These are phyloP conservation scores for Anoplophora glabripennis DNA, from an alignment of 1,140 invertebrate species.

Conservation along the genomic window DNA sequence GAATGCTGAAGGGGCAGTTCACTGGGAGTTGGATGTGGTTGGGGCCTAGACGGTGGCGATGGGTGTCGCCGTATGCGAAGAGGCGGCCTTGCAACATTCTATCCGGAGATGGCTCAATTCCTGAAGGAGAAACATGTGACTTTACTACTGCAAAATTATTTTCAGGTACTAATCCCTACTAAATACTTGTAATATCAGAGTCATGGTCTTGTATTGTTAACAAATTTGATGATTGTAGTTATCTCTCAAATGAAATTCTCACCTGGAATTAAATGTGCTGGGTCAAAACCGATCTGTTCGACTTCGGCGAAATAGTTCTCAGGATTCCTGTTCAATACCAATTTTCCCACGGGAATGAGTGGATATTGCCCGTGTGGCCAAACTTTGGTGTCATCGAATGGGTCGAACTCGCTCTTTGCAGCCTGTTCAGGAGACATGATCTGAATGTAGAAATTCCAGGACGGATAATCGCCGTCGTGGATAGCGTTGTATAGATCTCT, in stretches of 20 bases:
- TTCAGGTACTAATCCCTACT: no score
- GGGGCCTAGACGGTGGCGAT: constrained; percentile 81
- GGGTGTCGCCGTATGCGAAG: constrained; percentile 85
- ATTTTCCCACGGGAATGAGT: constrained; percentile 78
- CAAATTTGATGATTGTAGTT: no score
- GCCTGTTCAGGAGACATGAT: constrained; percentile 67
- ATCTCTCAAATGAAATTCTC: no score
- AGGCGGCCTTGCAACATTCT: constrained; percentile 86
- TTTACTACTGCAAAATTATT: no score
- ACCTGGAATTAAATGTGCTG: constrained; percentile 83
- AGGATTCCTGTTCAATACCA: constrained; percentile 79
- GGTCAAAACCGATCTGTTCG: constrained; percentile 86
- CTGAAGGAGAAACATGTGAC: no score
- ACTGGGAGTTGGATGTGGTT: constrained; percentile 87
- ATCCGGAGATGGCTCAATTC: constrained; percentile 80
- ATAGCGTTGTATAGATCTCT: constrained; percentile 85
- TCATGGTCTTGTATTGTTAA: no score
- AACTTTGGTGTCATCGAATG: constrained; percentile 84
- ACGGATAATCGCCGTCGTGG: constrained; percentile 68
- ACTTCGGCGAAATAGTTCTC: constrained; percentile 84
- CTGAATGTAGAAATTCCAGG: constrained; percentile 70
- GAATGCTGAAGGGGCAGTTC: constrained; percentile 75
- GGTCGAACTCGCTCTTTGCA: constrained; percentile 66
- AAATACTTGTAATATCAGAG: no score
- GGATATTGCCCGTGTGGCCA: constrained; percentile 82